A percentile compares a stretch with the other conserved stretches of the same genome.
phyloP scores from a whole-genome alignment of 1,140 invertebrate genomes.

The Calliopsis andreniformis region DNA sequence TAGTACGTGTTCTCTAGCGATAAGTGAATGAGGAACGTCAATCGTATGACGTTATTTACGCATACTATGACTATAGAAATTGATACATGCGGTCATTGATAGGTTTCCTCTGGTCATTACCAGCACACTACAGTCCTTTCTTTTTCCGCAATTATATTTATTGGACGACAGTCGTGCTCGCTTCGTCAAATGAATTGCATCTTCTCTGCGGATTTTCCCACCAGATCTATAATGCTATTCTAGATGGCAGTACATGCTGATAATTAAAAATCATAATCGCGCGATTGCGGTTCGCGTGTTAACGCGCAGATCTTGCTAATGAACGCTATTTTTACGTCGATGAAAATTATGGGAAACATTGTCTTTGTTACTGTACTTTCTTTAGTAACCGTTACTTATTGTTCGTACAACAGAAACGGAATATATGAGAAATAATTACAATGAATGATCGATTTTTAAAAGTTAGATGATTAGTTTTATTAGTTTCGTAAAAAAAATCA shows the following conservation, averaged over 20 bases:
- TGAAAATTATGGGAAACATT: not conserved
- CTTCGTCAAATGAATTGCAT: conserved; percentile 50
- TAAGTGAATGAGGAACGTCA: conserved; percentile 17
- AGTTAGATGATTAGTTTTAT: too few relatives aligned
- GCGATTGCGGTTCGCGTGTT: not conserved
- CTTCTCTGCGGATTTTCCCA: conserved; percentile 35
- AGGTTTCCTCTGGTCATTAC: not conserved
- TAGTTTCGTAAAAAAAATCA: too few relatives aligned
- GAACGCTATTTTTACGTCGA: not conserved
- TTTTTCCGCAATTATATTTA: not conserved
- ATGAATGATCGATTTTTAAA: too few relatives aligned
- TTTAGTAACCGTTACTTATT: not conserved
- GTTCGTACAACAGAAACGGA: too few relatives aligned
- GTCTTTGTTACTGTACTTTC: not conserved
- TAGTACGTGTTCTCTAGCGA: not conserved
- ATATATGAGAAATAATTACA: too few relatives aligned
- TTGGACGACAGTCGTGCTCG: conserved; percentile 9
- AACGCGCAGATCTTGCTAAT: not conserved
- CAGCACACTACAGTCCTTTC: not conserved
- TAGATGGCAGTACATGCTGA: conserved; percentile 39
- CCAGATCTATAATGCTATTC: conserved; percentile 1
- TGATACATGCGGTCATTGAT: conserved; percentile 26
- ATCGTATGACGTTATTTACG: conserved; percentile 11
- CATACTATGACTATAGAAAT: not conserved
- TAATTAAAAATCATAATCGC: conserved; percentile 36